A percentile compares a stretch with the other conserved stretches of the same genome.
phyloP scores from a whole-genome alignment of 1,140 invertebrate genomes.

The Brachionus rotundiformis region DNA sequence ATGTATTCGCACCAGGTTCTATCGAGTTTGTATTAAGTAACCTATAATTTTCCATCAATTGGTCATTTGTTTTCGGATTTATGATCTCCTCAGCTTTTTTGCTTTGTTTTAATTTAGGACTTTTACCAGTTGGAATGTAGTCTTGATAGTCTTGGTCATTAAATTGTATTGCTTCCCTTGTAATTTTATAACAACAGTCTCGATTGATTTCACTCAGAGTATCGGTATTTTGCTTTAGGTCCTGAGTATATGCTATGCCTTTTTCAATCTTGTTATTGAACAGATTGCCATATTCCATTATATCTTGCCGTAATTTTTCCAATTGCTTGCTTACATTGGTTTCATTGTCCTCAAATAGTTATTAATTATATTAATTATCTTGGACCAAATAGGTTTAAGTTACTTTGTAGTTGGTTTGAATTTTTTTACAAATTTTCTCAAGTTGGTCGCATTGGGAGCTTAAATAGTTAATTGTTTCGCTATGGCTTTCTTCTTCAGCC shows the following conservation, averaged over 20 bases:
- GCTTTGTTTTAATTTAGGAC: background rate
- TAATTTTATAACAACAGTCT: background rate
- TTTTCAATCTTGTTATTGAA: background rate
- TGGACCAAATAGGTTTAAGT: no score
- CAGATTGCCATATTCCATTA: background rate
- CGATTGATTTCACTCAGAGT: background rate
- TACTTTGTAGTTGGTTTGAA: background rate
- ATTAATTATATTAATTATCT: no score
- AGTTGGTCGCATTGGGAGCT: background rate
- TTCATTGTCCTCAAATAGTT: background rate
- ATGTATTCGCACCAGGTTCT: background rate
- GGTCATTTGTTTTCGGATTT: background rate
- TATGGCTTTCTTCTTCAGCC: background rate
- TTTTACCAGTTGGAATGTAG: conserved; percentile 3
- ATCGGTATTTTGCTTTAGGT: background rate
- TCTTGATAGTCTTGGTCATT: background rate
- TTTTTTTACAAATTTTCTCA: conserved; percentile 25
- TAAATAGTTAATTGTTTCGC: background rate
- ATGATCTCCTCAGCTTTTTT: background rate
- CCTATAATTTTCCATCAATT: background rate
- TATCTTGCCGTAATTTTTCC: background rate
- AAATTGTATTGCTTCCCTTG: background rate
- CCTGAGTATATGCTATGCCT: background rate
- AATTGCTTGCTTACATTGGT: background rate
- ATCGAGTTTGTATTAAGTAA: background rate